A percentile compares a stretch with the other conserved stretches of the same genome.
Evolutionary conservation across 2,113 vertebrate species (phyloP).

Genomic region (Bufo bufo): DNA sequence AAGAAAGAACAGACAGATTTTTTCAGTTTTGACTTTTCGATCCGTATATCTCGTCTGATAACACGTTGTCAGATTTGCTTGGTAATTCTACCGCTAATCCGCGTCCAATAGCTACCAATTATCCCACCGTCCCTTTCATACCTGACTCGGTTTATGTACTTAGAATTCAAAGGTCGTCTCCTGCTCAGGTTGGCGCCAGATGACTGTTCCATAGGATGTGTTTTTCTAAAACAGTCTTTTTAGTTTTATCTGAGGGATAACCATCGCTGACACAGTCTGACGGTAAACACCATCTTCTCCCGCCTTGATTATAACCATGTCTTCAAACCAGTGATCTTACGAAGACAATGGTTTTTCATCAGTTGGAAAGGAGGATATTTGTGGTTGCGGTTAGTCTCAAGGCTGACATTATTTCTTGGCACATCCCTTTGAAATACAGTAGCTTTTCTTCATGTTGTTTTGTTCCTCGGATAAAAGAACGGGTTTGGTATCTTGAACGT

Average conservation of each 20-base stretch:
- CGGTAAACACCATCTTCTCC: slow-evolving; percentile 19
- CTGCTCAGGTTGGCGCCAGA: slow-evolving; percentile 29
- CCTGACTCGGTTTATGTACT: slow-evolving; percentile 5
- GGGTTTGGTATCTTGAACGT: slow-evolving; percentile 14
- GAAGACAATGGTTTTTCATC: neutral
- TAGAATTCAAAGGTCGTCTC: slow-evolving; percentile 11
- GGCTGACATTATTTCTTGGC: slow-evolving; percentile 7
- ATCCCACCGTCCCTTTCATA: neutral
- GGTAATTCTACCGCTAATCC: neutral
- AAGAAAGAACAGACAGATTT: neutral
- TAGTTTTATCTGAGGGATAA: neutral
- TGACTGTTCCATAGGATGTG: slow-evolving; percentile 4
- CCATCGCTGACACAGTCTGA: neutral
- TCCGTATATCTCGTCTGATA: neutral
- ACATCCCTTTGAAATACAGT: neutral
- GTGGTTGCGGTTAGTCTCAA: slow-evolving; percentile 7
- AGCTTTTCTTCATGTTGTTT: neutral
- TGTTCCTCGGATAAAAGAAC: neutral
- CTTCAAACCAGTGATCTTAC: neutral
- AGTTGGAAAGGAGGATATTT: neutral
- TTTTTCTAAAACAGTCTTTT: slow-evolving; percentile 17
- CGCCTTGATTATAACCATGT: slow-evolving; percentile 16
- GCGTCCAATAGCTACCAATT: neutral
- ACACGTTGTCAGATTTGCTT: neutral
- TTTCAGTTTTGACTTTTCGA: neutral